Evolutionary conservation across 2,888 invertebrate genomes (phyloP).

Genomic region (Teleogryllus oceanicus): DNA sequence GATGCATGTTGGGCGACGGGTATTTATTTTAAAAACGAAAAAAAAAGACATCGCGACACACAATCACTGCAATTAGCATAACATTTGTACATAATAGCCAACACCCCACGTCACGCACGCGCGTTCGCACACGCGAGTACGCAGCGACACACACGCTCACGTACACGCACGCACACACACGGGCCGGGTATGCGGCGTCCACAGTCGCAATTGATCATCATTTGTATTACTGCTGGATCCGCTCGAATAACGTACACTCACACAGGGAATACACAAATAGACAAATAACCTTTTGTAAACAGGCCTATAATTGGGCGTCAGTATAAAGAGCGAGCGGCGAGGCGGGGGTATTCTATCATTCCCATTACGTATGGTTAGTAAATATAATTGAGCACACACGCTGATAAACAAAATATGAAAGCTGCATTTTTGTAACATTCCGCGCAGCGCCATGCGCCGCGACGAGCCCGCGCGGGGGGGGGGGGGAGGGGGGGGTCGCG

Average conservation of each 20-base stretch:
- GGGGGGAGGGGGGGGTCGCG: background rate
- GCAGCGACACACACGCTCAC: background rate
- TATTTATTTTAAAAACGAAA: background rate
- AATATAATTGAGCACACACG: slow-evolving; percentile 25
- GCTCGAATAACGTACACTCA: slow-evolving; percentile 26
- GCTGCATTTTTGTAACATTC: slow-evolving; percentile 18
- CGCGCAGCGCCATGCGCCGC: background rate
- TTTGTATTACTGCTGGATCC: no score
- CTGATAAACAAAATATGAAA: slow-evolving; percentile 18
- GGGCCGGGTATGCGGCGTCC: no score
- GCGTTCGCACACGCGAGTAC: background rate
- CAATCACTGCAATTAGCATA: slow-evolving; percentile 3
- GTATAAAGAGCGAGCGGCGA: background rate
- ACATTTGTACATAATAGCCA: slow-evolving; percentile 18
- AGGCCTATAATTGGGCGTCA: background rate
- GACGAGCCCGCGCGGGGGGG: background rate
- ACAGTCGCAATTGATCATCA: no score
- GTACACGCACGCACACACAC: background rate
- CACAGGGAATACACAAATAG: slow-evolving; percentile 21
- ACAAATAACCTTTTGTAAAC: slow-evolving; percentile 31
- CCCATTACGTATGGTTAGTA: slow-evolving; percentile 19
- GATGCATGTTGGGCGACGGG: background rate
- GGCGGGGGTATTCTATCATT: slow-evolving; percentile 4
- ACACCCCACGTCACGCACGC: background rate
- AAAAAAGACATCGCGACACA: background rate